A percentile compares a stretch with the other conserved stretches of the same genome.
These are phyloP conservation scores for Lethrus apterus DNA, from an alignment of 1,140 invertebrate species.

Conservation along the genomic window DNA sequence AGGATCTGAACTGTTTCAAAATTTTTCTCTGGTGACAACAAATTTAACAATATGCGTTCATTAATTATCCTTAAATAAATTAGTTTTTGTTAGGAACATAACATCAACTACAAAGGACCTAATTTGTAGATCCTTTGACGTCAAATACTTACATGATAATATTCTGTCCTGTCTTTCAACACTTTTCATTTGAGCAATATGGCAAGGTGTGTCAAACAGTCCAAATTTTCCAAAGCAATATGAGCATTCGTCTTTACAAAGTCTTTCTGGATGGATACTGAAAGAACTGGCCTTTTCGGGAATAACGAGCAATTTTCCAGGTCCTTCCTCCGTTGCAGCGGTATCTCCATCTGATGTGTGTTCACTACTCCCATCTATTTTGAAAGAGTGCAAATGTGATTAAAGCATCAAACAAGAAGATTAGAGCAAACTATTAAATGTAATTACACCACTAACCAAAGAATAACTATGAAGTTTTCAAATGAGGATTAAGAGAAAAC, in stretches of 20 bases:
- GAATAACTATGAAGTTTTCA: too few relatives aligned
- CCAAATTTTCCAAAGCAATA: slow-evolving; percentile 81
- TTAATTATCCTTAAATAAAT: not conserved
- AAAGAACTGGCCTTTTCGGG: slow-evolving; percentile 80
- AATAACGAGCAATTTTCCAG: slow-evolving; percentile 61
- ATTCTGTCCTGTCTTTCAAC: slow-evolving; percentile 70
- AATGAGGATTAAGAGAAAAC: too few relatives aligned
- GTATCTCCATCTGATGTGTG: slow-evolving; percentile 41
- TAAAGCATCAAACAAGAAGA: too few relatives aligned
- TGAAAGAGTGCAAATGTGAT: slow-evolving; percentile 4
- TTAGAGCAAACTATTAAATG: too few relatives aligned
- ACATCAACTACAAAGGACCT: not conserved
- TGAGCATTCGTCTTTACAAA: slow-evolving; percentile 74
- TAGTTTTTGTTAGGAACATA: not conserved
- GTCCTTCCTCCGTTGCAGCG: slow-evolving; percentile 43
- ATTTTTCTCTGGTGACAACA: too few relatives aligned
- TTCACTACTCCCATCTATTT: slow-evolving; percentile 40
- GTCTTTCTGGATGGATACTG: slow-evolving; percentile 69
- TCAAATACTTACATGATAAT: slow-evolving; percentile 50
- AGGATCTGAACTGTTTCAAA: too few relatives aligned
- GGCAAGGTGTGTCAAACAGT: slow-evolving; percentile 74
- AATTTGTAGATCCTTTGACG: slow-evolving; percentile 5
- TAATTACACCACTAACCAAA: too few relatives aligned
- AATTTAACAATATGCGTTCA: too few relatives aligned
- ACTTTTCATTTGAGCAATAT: slow-evolving; percentile 76